Percentiles rank a stretch among this genome's conserved stretches.
Conservation (phyloP, 64 coral and sea anemone species). For the Pocillopora damicornis region DNA sequence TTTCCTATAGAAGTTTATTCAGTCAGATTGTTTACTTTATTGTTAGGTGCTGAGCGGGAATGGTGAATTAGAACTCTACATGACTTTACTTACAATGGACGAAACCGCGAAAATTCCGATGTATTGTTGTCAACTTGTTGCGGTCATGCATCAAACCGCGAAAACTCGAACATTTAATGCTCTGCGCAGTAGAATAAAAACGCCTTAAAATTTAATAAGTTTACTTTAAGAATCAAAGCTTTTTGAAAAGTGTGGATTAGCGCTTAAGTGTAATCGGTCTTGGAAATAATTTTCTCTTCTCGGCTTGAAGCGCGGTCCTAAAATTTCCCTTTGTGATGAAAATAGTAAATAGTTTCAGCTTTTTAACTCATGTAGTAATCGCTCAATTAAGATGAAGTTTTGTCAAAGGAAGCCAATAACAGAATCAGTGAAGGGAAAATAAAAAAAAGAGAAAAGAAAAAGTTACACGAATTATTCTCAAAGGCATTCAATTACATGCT, state of each 20-base stretch:
- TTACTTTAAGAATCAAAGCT: conserved; percentile 4
- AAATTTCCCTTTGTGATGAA: not conserved
- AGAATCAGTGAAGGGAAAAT: too few species aligned
- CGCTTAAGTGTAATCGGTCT: not conserved
- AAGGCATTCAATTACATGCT: not conserved
- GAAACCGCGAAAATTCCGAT: conserved; percentile 13
- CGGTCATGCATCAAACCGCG: not conserved
- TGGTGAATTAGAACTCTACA: conserved; percentile 1
- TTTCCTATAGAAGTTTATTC: not conserved
- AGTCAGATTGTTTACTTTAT: conserved; percentile 1
- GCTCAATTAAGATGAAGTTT: not conserved
- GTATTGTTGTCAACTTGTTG: not conserved
- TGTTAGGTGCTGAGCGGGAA: not conserved
- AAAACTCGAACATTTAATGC: not conserved
- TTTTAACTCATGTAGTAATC: not conserved
- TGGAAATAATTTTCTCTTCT: not conserved
- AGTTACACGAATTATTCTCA: not conserved
- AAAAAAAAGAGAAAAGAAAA: too few species aligned
- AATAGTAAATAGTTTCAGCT: not conserved
- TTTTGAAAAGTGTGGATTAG: not conserved
- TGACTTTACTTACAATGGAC: not conserved
- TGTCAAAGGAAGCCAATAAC: not conserved
- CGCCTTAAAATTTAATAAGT: not conserved
- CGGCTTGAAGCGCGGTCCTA: not conserved
- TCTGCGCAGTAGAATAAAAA: not conserved